phyloP scores from a whole-genome alignment of 2,888 invertebrate genomes.

The Tinea pellionella region DNA sequence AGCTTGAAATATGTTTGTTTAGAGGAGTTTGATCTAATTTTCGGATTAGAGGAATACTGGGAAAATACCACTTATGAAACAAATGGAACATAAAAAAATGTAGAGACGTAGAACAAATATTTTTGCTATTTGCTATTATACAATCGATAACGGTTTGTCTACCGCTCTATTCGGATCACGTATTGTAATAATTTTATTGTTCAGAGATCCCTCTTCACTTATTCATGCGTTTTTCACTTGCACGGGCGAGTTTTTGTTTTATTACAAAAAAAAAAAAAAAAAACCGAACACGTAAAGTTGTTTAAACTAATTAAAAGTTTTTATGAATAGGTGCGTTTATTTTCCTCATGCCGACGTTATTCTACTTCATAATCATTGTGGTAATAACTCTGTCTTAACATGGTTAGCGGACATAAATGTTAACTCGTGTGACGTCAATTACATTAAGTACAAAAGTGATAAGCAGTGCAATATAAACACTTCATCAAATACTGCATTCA shows the following conservation, averaged over 20 bases:
- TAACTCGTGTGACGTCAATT: neutral
- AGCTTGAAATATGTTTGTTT: neutral
- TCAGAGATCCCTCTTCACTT: neutral
- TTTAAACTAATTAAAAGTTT: too few species aligned
- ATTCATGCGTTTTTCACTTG: slow-evolving; percentile 3
- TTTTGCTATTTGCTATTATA: neutral
- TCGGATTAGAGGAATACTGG: too few species aligned
- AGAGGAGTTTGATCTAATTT: neutral
- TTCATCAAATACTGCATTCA: neutral
- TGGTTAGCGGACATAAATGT: neutral
- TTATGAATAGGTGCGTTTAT: too few species aligned
- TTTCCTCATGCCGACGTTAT: neutral
- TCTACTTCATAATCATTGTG: neutral
- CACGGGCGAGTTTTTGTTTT: neutral
- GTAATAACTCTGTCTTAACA: neutral
- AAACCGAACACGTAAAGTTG: too few species aligned
- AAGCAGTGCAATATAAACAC: neutral
- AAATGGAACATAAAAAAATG: too few species aligned
- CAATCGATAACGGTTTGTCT: neutral
- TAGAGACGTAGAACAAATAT: too few species aligned
- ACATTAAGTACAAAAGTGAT: neutral
- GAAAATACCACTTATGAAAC: too few species aligned
- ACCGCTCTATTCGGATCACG: neutral
- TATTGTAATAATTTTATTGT: neutral
- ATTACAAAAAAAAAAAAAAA: neutral